A percentile compares a stretch with the other conserved stretches of the same genome.
These are phyloP conservation scores for Sitophilus oryzae DNA, from an alignment of 1,140 invertebrate genomes.

Conservation along the genomic window DNA sequence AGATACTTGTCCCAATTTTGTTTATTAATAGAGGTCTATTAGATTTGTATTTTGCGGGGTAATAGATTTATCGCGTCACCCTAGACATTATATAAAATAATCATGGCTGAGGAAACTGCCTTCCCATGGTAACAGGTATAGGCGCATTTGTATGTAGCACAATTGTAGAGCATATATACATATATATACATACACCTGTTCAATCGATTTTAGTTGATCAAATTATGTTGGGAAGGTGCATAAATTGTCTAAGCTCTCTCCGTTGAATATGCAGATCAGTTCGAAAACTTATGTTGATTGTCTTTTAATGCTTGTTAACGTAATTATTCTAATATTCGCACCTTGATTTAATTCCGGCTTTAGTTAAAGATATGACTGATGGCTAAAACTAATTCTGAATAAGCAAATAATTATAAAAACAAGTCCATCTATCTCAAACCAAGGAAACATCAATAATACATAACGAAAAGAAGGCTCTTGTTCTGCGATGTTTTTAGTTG, in stretches of 20 bases:
- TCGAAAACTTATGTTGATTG: too few species aligned
- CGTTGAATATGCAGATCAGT: too few species aligned
- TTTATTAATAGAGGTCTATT: background rate
- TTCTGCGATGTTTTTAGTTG: conserved; percentile 8
- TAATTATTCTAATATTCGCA: too few species aligned
- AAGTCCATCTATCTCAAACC: too few species aligned
- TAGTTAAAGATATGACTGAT: too few species aligned
- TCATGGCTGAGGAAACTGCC: background rate
- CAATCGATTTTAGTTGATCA: background rate
- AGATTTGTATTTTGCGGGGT: background rate
- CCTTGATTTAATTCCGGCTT: too few species aligned
- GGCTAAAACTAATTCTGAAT: too few species aligned
- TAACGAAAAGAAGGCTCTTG: too few species aligned
- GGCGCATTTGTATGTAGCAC: background rate
- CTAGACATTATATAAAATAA: background rate
- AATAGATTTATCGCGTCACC: background rate
- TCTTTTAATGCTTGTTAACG: too few species aligned
- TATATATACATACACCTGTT: background rate
- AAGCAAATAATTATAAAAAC: too few species aligned
- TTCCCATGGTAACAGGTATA: background rate
- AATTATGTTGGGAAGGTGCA: background rate
- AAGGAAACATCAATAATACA: too few species aligned
- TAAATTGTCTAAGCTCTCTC: background rate
- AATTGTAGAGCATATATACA: background rate
- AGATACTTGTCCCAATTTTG: too few species aligned